A percentile compares a stretch with the other conserved stretches of the same genome.
These are phyloP conservation scores for Butorides virescens DNA, from an alignment of 2,113 vertebrate species.

Conservation along the genomic window DNA sequence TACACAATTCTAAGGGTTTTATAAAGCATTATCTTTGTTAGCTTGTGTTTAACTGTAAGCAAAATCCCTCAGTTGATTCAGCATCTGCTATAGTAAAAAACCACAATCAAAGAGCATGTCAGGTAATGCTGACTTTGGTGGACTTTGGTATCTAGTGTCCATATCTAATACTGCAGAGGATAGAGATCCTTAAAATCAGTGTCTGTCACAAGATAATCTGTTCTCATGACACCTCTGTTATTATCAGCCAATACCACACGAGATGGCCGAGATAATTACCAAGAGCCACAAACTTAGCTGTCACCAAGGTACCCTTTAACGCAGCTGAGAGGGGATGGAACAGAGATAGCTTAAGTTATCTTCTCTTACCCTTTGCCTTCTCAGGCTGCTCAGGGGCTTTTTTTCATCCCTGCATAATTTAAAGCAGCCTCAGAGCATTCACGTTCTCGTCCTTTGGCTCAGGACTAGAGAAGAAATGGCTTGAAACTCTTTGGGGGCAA, in stretches of 20 bases:
- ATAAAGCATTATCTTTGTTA: conserved; percentile 14
- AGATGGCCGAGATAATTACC: not conserved
- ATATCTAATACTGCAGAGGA: not conserved
- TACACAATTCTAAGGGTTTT: not conserved
- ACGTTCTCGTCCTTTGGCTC: not conserved
- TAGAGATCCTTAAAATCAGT: not conserved
- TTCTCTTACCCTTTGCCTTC: not conserved
- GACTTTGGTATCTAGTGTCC: not conserved
- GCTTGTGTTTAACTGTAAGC: conserved; percentile 1
- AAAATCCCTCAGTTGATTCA: not conserved
- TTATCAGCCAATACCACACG: not conserved
- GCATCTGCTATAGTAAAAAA: not conserved
- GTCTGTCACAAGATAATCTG: not conserved
- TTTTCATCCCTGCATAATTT: not conserved
- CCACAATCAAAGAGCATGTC: not conserved
- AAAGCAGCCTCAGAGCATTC: not conserved
- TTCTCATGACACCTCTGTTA: not conserved
- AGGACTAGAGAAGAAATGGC: not conserved
- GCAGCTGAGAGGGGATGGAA: not conserved
- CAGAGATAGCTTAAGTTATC: not conserved
- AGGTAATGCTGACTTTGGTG: not conserved
- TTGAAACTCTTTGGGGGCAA: not conserved
- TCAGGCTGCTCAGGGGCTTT: not conserved
- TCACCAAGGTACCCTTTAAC: not conserved
- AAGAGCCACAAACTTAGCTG: not conserved